phyloP scores from a whole-genome alignment of 92 coral and sea anemone genomes.

The Zoanthus sociatus region DNA sequence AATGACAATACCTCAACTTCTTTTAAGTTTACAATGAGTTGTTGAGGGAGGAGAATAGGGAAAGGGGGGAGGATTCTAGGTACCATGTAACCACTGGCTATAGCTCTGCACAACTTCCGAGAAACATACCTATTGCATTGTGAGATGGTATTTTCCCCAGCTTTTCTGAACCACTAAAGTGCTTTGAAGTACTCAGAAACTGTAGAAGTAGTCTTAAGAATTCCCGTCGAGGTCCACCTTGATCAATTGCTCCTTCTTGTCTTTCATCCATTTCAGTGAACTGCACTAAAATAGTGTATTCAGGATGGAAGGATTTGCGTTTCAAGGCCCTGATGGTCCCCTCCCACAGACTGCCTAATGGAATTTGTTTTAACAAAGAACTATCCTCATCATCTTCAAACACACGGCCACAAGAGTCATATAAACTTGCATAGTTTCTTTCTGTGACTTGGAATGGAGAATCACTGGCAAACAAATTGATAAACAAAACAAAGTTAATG shows the following conservation, averaged over 20 bases:
- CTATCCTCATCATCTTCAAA: constrained; percentile 22
- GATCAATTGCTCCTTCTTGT: constrained; percentile 25
- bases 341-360: constrained; percentile 18
- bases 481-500: background rate
- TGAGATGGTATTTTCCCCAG: constrained; percentile 15
- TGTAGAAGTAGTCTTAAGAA: constrained; percentile 18
- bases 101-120: no score
- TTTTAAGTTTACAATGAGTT: no score
- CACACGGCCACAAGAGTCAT: constrained; percentile 6
- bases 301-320: constrained; percentile 27
- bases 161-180: constrained; percentile 20
- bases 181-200: constrained; percentile 2
- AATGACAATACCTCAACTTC: no score
- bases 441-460: constrained; percentile 31
- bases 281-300: constrained; percentile 30
- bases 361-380: background rate
- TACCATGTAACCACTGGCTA: no score
- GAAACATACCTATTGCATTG: background rate
- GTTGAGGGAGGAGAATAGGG: no score
- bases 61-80: no score
- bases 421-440: constrained; percentile 26
- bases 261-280: constrained; percentile 18
- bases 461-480: constrained; percentile 6
- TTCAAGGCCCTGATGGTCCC: constrained; percentile 32
- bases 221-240: constrained; percentile 28